Conservation (phyloP, 2,797 vertebrate genomes). For the Ciconia nigra region DNA sequence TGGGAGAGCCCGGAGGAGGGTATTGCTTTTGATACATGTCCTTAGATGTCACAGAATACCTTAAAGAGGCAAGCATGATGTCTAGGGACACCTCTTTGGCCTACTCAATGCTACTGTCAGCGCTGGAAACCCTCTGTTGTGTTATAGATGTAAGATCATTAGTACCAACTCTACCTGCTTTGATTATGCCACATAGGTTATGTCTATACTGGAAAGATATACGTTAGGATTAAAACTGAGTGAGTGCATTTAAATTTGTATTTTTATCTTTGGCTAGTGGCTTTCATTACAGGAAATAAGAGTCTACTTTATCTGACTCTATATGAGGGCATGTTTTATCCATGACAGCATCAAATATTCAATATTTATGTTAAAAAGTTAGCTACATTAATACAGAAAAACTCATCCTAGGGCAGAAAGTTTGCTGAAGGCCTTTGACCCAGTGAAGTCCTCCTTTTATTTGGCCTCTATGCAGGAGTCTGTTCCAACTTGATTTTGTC, state of each 20-base stretch:
- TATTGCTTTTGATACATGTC: accelerated
- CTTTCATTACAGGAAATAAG: not conserved
- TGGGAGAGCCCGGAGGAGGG: not conserved
- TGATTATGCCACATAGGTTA: not conserved
- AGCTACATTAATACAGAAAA: not conserved
- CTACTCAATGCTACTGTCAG: not conserved
- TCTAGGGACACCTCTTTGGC: not conserved
- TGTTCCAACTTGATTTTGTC: not conserved
- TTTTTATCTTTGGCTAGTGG: not conserved
- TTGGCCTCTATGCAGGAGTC: not conserved
- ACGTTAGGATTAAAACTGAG: not conserved
- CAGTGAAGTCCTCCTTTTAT: not conserved
- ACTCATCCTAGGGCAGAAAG: not conserved
- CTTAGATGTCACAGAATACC: not conserved
- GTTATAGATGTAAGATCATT: not conserved
- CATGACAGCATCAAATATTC: not conserved
- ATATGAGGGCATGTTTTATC: not conserved
- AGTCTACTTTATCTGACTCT: not conserved
- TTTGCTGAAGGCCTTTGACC: not conserved
- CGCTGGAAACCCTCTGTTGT: not conserved
- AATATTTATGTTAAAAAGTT: not conserved
- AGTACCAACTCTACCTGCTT: not conserved
- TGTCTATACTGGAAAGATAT: not conserved
- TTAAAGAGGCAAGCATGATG: not conserved
- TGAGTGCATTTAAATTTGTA: not conserved